Base-by-base conservation (phyloP, 1,140 invertebrate species). In the Zelostemma sp. region DNA sequence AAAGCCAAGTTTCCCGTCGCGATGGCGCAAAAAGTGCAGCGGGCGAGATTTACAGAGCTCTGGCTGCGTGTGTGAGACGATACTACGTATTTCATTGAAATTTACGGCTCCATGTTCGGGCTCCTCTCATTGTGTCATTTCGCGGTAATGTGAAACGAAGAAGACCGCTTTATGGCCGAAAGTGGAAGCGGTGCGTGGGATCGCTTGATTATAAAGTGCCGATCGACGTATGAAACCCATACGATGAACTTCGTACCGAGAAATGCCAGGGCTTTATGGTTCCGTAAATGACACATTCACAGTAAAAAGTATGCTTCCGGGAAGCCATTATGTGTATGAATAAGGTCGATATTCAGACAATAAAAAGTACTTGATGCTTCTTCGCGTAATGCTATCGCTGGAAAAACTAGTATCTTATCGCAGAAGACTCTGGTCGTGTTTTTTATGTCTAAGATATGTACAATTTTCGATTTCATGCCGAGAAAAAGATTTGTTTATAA, bases 181-280 rank as follows among this genome's bases (percentile, higher is more conserved):
- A 69, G 67, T 69, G 67, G 60, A 56, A 60, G 67, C 60, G 40
- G 50, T 64, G 68, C 68, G 68, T 70, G 62, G 57, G 68, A 70
- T 70, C 62, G 48, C 53, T 70, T 70, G 61, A 70, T 70, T 70
- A 70, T 70, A 57, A 71, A 71, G 68, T 71, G 68, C 62, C 68
- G 68, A 71, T 71, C 61, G 68, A 71, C 68, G 68, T 65, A 71
- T 71, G 65, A 64, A 59, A 14, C 58, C 53, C 65, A 65, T 65
- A 62, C 58, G 41, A 62, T 53, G 1, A 15, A 70, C 51, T 70
- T 62, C 64, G 65, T 65, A 53, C 65, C 58, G 62, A 65, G 68
- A 65, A 65, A 65, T 70, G 56, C n/a, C 58, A 70, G 56, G 53
- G 50, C 68, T 71, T 66, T 66, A 66, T 71, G 61, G 53, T 59